Evolutionary conservation across 2,888 invertebrate genomes (phyloP), one percentile per base, ranked within the genome.

Genomic region (Synanthedon vespiformis): DNA sequence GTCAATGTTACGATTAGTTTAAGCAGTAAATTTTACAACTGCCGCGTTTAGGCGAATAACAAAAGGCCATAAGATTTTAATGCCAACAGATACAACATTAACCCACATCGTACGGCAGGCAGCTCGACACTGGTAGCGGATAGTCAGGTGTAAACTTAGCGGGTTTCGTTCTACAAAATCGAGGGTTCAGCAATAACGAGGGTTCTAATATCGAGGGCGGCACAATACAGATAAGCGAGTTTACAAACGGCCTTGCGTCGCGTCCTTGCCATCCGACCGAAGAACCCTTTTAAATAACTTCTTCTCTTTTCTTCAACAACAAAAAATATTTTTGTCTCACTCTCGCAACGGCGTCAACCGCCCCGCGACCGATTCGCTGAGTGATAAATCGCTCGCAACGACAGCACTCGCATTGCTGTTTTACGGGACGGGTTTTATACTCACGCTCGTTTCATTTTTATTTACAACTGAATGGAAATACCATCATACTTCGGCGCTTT

Each of bases 371-470:
- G 74, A 75, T 75, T 66, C 59, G 62, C 68, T 66, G 61, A 64
- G 75, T 76, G 75, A 85, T 84, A 84, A 82, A 84, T 84, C 70
- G 74, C 69, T 69, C 70, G 63, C 63, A 61, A 68, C 72, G 76
- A 77, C 77, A 78, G 75, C 74, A 72, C 74, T 67, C 66, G 70
- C 75, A 67, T 70, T 70, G 70, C 66, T 67, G 65, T 70, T 71
- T 66, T 65, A 70, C 72, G 64, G 64, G 70, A 77, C 74, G 61
- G 68, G 72, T 67, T 59, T n/a, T 64, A 63, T 34, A 34, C 63
- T 68, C 70, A 67, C 65, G 61, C 70, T 71, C 63, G 65, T 72
- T 70, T 68, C 68, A 69, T 77, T 80, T 79, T 78, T 78, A 77
- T 80, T 74, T 71, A 74, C 72, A 68, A 65, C 67, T 76, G 74